Conservation (phyloP, 2,797 vertebrate species). For the Enteromius fasciolatus region DNA sequence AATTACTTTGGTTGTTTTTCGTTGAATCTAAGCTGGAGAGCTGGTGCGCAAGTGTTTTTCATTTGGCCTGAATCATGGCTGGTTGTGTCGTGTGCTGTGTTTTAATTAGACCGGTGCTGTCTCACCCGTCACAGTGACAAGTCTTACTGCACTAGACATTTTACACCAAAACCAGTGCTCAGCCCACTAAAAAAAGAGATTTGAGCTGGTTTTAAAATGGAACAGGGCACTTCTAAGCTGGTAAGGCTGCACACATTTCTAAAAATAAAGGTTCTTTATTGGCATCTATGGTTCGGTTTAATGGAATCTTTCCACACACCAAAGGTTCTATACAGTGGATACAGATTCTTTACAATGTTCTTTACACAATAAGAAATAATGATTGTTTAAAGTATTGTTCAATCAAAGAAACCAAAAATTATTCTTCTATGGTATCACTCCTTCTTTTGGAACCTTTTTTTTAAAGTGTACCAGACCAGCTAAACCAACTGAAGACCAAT, state of each 20-base stretch:
- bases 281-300: not conserved
- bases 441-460: too few species aligned
- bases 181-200: not conserved
- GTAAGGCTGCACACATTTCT: not conserved
- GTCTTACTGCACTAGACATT: constrained; percentile 15
- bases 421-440: too few species aligned
- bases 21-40: not conserved
- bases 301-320: not conserved
- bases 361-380: not conserved
- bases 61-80: constrained; percentile 49
- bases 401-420: not conserved
- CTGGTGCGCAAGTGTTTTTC: constrained; percentile 24
- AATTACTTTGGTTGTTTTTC: not conserved
- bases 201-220: not conserved
- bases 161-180: constrained; percentile 9
- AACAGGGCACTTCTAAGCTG: not conserved
- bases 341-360: not conserved
- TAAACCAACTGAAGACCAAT: not conserved
- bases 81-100: constrained; percentile 64
- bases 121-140: constrained; percentile 4
- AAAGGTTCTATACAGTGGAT: not conserved
- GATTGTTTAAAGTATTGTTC: not conserved
- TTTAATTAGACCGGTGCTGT: constrained; percentile 53
- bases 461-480: not conserved
- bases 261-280: not conserved